Percentiles rank a stretch among this genome's conserved stretches.
Conservation (phyloP, 2,888 invertebrate genomes). For the Acleris laterana region DNA sequence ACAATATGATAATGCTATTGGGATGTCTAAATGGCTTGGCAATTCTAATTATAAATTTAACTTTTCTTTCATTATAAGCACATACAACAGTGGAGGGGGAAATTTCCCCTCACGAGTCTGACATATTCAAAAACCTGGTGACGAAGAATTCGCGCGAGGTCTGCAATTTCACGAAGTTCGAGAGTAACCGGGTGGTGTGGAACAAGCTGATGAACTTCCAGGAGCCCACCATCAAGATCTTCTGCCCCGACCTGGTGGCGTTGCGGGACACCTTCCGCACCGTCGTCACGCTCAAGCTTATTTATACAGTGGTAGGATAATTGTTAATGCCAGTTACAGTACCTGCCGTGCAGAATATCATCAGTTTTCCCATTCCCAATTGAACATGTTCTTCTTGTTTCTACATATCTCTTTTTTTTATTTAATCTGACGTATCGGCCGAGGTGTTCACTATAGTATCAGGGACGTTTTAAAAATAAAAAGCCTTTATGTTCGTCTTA, state of each 20-base stretch:
- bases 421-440: no score
- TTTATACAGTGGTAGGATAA: conserved; percentile 77
- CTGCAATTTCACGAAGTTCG: conserved; percentile 70
- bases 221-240: conserved; percentile 77
- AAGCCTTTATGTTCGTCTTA: no score
- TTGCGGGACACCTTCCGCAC: conserved; percentile 84
- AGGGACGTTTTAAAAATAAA: no score
- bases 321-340: no score
- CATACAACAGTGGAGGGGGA: conserved; percentile 44
- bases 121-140: conserved; percentile 59
- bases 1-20: no score
- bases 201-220: conserved; percentile 81
- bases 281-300: conserved; percentile 73
- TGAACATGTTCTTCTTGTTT: no score
- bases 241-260: conserved; percentile 75
- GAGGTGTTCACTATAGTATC: no score
- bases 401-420: no score
- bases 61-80: no score
- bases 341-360: no score
- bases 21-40: no score
- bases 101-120: conserved; percentile 51
- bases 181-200: conserved; percentile 80
- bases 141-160: conserved; percentile 60
- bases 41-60: no score
- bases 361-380: not conserved